Evolutionary conservation across 2,888 invertebrate species (phyloP).

Genomic region (Synanthedon vespiformis): DNA sequence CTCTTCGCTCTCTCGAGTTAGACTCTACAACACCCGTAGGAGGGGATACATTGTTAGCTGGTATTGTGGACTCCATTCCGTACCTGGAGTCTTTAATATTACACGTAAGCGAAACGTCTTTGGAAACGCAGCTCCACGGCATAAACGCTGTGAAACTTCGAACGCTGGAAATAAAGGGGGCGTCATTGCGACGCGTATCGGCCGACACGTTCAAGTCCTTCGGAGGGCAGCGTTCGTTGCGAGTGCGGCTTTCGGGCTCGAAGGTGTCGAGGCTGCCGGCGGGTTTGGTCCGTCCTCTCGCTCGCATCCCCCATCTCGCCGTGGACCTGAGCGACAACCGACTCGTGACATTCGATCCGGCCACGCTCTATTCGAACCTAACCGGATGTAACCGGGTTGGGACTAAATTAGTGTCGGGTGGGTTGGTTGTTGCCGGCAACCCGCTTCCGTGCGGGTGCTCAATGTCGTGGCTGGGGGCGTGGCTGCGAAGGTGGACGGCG

Average conservation of each 20-base stretch:
- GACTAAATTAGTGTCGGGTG: constrained; percentile 85
- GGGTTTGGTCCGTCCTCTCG: constrained; percentile 76
- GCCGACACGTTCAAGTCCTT: constrained; percentile 78
- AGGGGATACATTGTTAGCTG: constrained; percentile 48
- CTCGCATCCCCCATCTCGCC: constrained; percentile 79
- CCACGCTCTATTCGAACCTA: constrained; percentile 82
- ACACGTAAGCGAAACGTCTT: constrained; percentile 73
- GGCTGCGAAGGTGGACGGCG: constrained; percentile 87
- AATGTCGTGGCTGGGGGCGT: constrained; percentile 86
- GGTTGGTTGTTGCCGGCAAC: constrained; percentile 81
- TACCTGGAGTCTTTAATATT: constrained; percentile 45
- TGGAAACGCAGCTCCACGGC: constrained; percentile 78
- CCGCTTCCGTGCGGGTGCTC: constrained; percentile 87
- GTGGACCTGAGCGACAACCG: constrained; percentile 83
- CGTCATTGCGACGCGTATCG: constrained; percentile 74
- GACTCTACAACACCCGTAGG: constrained; percentile 75
- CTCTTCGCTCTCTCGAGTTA: constrained; percentile 73
- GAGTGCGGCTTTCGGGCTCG: constrained; percentile 77
- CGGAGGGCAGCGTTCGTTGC: constrained; percentile 76
- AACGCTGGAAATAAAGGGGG: constrained; percentile 81
- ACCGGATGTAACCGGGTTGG: constrained; percentile 86
- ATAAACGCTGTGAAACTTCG: constrained; percentile 79
- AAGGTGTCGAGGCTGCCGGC: constrained; percentile 79
- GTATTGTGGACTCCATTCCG: constrained; percentile 18
- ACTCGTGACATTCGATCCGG: constrained; percentile 77